These are phyloP conservation scores for Pygocentrus nattereri DNA, from an alignment of 2,797 vertebrate species.

Conservation along the genomic window DNA sequence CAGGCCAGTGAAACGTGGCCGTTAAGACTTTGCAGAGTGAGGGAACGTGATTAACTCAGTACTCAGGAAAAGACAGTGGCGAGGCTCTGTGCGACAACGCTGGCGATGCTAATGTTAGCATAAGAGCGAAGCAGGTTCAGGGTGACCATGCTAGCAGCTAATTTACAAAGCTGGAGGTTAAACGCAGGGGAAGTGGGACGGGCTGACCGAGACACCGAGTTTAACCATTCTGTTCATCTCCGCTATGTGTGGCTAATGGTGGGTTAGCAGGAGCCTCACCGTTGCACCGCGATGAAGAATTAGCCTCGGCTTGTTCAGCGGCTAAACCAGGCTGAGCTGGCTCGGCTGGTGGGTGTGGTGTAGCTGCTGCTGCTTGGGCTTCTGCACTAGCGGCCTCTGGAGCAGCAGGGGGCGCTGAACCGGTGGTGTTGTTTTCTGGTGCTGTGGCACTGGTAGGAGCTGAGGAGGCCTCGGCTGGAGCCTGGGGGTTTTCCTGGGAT, in stretches of 20 bases:
- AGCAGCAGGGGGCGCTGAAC: constrained; percentile 62
- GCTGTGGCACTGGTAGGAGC: constrained; percentile 42
- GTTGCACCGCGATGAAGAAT: constrained; percentile 79
- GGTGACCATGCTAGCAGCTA: constrained; percentile 84
- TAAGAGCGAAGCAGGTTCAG: constrained; percentile 76
- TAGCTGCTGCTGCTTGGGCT: constrained; percentile 30
- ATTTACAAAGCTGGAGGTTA: constrained; percentile 77
- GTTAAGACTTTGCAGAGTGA: neutral
- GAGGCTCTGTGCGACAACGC: constrained; percentile 69
- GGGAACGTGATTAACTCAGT: neutral
- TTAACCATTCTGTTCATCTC: constrained; percentile 83
- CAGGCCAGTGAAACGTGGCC: neutral
- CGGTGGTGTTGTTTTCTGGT: constrained; percentile 18
- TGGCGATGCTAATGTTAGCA: constrained; percentile 73
- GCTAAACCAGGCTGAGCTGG: constrained; percentile 63
- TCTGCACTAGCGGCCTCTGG: constrained; percentile 64
- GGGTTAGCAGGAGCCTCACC: constrained; percentile 75
- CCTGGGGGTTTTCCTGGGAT: constrained; percentile 64
- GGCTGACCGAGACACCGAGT: neutral
- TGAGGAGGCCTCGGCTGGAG: constrained; percentile 60
- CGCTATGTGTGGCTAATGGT: constrained; percentile 69
- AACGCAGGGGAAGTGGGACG: constrained; percentile 25
- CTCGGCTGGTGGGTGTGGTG: constrained; percentile 45
- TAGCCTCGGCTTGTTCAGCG: constrained; percentile 63
- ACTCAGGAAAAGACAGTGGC: constrained; percentile 66